phyloP scores from a whole-genome alignment of 1,140 invertebrate species.

The Cotesia typhae region DNA sequence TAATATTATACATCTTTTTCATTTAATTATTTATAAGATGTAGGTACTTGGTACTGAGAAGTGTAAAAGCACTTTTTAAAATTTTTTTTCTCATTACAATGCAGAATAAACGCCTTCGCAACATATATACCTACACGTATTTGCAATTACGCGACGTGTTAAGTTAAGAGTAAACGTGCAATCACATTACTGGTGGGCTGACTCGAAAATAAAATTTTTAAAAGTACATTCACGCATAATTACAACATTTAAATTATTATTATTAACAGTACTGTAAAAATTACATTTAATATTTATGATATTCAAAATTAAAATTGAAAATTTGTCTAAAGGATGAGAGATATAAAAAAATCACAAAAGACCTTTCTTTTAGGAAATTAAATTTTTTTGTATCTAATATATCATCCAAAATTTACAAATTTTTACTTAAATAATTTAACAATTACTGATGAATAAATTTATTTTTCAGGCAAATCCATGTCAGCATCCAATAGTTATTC shows the following conservation, averaged over 20 bases:
- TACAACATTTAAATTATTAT: conserved; percentile 10
- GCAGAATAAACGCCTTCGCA: conserved; percentile 23
- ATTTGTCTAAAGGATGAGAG: too few species aligned
- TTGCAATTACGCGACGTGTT: conserved; percentile 17
- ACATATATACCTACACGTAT: conserved; percentile 28
- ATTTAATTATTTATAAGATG: conserved; percentile 25
- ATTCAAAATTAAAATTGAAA: too few species aligned
- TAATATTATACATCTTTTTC: conserved; percentile 26
- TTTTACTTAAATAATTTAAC: conserved; percentile 32
- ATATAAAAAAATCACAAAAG: too few species aligned
- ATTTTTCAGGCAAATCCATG: conserved; percentile 82
- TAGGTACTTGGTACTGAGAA: too few species aligned
- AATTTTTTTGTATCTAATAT: too few species aligned
- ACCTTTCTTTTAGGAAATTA: too few species aligned
- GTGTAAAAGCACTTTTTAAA: too few species aligned
- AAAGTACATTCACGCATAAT: conserved; percentile 8
- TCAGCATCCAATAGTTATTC: conserved; percentile 92
- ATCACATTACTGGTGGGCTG: conserved; percentile 19
- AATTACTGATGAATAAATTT: conserved; percentile 24
- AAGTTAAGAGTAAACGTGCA: background rate
- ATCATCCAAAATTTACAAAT: too few species aligned
- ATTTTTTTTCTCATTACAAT: too few species aligned
- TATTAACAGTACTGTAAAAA: conserved; percentile 5
- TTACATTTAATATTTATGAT: background rate
- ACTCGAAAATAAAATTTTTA: background rate